Conservation (phyloP, 2,797 vertebrate genomes). For the Hirundo rustica region DNA sequence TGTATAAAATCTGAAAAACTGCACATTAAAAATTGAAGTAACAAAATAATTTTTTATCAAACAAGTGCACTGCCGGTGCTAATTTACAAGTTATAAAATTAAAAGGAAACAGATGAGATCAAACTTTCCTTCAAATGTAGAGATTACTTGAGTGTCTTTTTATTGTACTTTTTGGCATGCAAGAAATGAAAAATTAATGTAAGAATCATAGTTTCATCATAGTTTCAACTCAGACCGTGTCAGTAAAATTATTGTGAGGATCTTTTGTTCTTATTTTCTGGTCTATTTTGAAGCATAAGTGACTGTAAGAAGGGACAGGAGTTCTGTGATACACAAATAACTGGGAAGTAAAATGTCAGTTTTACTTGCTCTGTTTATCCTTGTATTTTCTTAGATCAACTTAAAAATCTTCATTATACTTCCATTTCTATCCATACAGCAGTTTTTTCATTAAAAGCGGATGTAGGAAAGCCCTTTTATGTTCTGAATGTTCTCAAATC, state of each 20-base stretch:
- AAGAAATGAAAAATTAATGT: conserved; percentile 2
- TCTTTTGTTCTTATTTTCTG: conserved; percentile 11
- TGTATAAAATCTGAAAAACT: background rate
- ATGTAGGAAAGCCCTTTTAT: conserved; percentile 31
- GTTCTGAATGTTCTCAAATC: conserved; percentile 16
- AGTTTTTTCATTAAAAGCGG: conserved; percentile 78
- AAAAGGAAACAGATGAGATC: background rate
- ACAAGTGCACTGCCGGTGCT: background rate
- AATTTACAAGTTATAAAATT: background rate
- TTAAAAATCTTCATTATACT: conserved; percentile 65
- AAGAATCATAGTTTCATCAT: background rate
- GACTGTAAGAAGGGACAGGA: background rate
- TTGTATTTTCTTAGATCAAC: conserved; percentile 40
- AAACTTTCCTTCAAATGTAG: background rate
- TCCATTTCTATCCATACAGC: conserved; percentile 71
- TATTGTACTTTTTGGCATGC: background rate
- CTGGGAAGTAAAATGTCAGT: background rate
- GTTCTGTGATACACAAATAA: background rate
- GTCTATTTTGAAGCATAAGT: conserved; percentile 13
- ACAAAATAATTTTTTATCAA: background rate
- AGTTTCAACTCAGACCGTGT: background rate
- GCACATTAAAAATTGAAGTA: background rate
- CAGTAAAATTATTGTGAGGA: background rate
- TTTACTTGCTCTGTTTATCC: conserved; percentile 45
- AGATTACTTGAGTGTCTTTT: background rate